Percentiles rank a stretch among this genome's conserved stretches.
Evolutionary conservation across 2,888 invertebrate species (phyloP).

Genomic region (Noctua pronuba): DNA sequence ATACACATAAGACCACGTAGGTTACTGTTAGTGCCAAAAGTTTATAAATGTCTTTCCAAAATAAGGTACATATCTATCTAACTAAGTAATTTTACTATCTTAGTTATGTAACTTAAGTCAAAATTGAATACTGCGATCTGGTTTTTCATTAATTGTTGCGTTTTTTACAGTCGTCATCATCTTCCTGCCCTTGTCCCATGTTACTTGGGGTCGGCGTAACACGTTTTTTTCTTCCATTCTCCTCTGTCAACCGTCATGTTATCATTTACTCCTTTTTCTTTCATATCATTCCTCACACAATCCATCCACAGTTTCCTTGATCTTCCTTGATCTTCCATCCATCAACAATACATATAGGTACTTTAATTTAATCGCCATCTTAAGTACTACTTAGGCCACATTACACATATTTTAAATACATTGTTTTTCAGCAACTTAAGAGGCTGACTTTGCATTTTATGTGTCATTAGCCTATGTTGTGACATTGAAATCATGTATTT

Average conservation of each 20-base stretch:
- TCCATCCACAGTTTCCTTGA: no score
- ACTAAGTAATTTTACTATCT: background rate
- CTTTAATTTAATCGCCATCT: background rate
- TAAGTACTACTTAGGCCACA: background rate
- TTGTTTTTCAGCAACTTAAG: background rate
- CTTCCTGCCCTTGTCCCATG: no score
- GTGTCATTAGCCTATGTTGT: constrained; percentile 23
- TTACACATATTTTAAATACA: background rate
- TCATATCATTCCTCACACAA: no score
- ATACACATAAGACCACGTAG: background rate
- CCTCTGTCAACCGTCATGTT: no score
- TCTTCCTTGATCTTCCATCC: no score
- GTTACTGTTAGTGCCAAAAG: background rate
- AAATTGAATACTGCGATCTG: background rate
- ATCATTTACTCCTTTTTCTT: no score
- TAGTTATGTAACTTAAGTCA: background rate
- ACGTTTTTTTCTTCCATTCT: no score
- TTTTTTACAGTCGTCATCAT: background rate
- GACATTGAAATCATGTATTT: constrained; percentile 16
- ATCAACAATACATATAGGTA: background rate
- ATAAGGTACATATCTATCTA: background rate
- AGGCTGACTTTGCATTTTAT: background rate
- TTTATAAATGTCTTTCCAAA: background rate
- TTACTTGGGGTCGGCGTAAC: no score
- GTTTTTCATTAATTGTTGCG: background rate